Evolutionary conservation across 2,113 vertebrate genomes (phyloP).

Genomic region (Pseudorectes ferrugineus): DNA sequence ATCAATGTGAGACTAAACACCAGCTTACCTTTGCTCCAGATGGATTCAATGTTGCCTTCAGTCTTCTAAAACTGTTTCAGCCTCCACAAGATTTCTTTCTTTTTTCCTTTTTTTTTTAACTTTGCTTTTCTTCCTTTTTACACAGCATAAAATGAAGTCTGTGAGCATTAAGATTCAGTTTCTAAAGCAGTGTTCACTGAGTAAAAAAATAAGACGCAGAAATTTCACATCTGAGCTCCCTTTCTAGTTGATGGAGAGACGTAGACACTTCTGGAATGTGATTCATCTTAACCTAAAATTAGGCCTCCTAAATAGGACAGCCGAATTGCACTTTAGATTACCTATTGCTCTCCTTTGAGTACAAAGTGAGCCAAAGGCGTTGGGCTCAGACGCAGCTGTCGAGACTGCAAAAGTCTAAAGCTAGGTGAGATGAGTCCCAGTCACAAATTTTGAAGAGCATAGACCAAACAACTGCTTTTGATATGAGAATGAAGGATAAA

Average conservation of each 20-base stretch:
- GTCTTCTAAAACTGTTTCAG: neutral
- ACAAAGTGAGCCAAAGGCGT: neutral
- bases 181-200: neutral
- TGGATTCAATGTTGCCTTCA: neutral
- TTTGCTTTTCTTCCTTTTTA: neutral
- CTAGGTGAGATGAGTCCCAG: neutral
- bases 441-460: neutral
- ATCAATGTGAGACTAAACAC: neutral
- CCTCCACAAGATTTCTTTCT: neutral
- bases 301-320: constrained; percentile 49
- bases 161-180: constrained; percentile 10
- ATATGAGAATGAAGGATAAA: neutral
- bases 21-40: neutral
- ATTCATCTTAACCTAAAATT: constrained; percentile 64
- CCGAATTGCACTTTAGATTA: constrained; percentile 4
- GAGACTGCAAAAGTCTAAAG: neutral
- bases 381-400: neutral
- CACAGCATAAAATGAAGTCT: neutral
- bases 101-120: neutral
- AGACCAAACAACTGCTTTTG: neutral
- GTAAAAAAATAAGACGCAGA: constrained; percentile 6
- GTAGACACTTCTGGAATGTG: constrained; percentile 47
- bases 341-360: constrained; percentile 31
- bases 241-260: neutral
- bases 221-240: constrained; percentile 29